Base-by-base conservation (phyloP, 2,113 vertebrate species). In the Dicaeum eximium region DNA sequence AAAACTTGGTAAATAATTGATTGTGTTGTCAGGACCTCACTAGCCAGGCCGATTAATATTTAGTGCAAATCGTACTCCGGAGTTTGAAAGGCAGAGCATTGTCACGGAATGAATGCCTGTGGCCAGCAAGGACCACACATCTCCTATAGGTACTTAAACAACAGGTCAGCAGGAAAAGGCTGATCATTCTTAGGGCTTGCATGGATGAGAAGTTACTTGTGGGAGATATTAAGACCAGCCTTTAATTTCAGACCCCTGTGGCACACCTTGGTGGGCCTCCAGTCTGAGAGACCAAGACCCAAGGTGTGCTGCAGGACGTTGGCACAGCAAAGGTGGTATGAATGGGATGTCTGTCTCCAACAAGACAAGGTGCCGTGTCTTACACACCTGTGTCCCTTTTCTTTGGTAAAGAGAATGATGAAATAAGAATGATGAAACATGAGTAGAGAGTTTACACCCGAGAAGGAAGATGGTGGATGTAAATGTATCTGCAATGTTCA, bases 61-160 rank as follows among this genome's bases (percentile, higher is more conserved):
- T 85, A 88, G 85, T 56, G 38, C 80, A 93, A 96, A 94, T 60
- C 53, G 42, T 77, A 66, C 66, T 90, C n/a, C 54, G 72, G 71
- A 25, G 30, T 73, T 58, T 70, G 64, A 88, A 78, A 91, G 82
- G 44, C 42, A 74, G 69, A 71, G 22, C 62, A 51, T 23, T 77
- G 56, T 37, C 71, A 86, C 7, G 21, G 31, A 70, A 80, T 13
- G 33, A 80, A 72, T 0, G 10, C 23, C 66, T 91, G 47, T 0
- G 24, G 78, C 47, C 42, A 28, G 45, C 0, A 3, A 70, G 48
- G 67, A 51, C 25, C 38, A 37, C 40, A 3, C 0, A 0, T 69
- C n/a, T 85, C 78, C 72, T 35, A 56, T 5, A 45, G 48, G 6
- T 64, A 11, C 31, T 93, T 65, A 47, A 60, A 53, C 2, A 5